Evolutionary conservation across 2,113 vertebrate genomes (phyloP), one percentile per base, ranked within the genome.

Genomic region (Argyrosomus japonicus): DNA sequence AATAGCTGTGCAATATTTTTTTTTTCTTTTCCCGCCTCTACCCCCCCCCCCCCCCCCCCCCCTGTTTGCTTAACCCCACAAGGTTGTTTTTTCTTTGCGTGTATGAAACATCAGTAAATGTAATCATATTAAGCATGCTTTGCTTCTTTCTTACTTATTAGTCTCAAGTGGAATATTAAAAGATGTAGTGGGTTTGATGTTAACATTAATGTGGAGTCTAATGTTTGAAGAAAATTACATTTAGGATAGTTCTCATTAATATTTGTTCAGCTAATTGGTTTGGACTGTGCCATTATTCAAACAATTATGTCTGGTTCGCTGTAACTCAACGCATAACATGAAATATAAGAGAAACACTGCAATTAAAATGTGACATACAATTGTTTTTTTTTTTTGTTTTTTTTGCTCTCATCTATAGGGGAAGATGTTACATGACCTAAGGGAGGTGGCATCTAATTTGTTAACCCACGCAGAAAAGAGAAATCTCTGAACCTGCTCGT

Each of bases 1-100:
- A 94, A 94, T 92, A 93, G 92, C 94, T 92, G 85, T 87, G 90
- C 88, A 82, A 79, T 90, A 91, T 86, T 70, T 79, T 73, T 80
- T 89, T 47, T 14, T 32, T 68, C 81, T 73, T 72, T 70, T 75
- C 60, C 83, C 57, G 64, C 75, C 81, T 88, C 77, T 63, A 73
- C 84, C 77, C 87, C 21, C 82, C 60, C 67, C 11, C 68, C 80
- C 84, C 77, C 87, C 21, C 82, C 60, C 67, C 11, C 68, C 80
- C 77, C 83, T 23, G 32, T 86, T 89, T 86, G 79, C 73, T 88
- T 90, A 88, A 86, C 75, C 84, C 89, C 90, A 86, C 87, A 90
- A 91, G 91, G 89, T 90, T 86, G 82, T 83, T 89, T 87, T 84
- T 74, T 21, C 51, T 87, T 76, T 92, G 79, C 83, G 83, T 90